Evolutionary conservation across 2,888 invertebrate species (phyloP).

Genomic region (Mimachlamys varia): DNA sequence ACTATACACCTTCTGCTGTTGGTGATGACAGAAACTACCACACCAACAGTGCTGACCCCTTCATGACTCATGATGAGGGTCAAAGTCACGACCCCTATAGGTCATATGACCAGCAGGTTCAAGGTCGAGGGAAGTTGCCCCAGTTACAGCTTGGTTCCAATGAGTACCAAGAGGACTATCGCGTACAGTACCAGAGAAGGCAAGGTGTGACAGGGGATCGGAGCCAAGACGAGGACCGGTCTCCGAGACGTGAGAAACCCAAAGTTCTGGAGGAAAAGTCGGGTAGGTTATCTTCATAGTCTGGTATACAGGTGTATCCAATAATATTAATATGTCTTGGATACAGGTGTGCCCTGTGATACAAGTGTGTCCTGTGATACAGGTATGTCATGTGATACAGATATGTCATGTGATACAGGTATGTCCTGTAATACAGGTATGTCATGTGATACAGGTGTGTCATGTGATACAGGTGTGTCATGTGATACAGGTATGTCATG

Average conservation of each 20-base stretch:
- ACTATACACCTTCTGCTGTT: background rate
- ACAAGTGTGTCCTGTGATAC: too few species aligned
- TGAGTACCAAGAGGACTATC: constrained; percentile 48
- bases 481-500: too few species aligned
- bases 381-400: too few species aligned
- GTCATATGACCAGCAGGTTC: constrained; percentile 1
- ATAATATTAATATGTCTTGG: too few species aligned
- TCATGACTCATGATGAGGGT: background rate
- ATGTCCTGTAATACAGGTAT: too few species aligned
- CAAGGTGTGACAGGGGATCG: constrained; percentile 38
- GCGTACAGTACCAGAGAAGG: constrained; percentile 47
- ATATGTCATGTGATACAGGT: too few species aligned
- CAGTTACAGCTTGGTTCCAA: constrained; percentile 34
- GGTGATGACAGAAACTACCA: background rate
- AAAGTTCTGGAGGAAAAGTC: background rate
- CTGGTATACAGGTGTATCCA: background rate
- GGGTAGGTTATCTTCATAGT: background rate
- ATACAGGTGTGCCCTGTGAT: too few species aligned
- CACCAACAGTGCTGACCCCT: background rate
- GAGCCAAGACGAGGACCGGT: constrained; percentile 4
- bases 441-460: too few species aligned
- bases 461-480: too few species aligned
- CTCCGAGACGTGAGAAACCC: background rate
- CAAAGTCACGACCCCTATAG: background rate
- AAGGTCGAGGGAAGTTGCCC: constrained; percentile 12